These are phyloP conservation scores for Cottoperca gobio DNA, from an alignment of 2,797 vertebrate genomes.

Conservation along the genomic window DNA sequence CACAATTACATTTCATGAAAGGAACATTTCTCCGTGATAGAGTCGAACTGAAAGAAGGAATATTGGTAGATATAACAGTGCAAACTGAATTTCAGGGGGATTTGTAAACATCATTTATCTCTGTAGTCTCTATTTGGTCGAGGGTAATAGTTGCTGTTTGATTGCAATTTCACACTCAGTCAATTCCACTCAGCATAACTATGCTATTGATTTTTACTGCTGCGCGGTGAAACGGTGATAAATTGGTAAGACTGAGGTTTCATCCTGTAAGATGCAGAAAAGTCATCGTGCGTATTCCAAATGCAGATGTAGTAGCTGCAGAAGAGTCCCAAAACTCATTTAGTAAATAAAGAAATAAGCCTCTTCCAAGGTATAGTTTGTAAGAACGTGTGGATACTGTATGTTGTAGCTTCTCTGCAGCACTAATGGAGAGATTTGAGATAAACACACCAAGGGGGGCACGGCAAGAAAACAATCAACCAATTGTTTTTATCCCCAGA, in stretches of 20 bases:
- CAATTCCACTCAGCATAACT: conserved; percentile 76
- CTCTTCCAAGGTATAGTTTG: not conserved
- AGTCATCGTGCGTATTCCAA: conserved; percentile 27
- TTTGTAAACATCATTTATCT: conserved; percentile 79
- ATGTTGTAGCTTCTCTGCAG: conserved; percentile 1
- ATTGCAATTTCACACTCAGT: conserved; percentile 82
- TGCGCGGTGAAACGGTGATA: conserved; percentile 63
- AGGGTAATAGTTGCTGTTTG: conserved; percentile 76
- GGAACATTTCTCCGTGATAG: conserved; percentile 39
- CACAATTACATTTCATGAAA: conserved; percentile 56
- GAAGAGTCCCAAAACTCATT: not conserved
- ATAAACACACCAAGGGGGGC: conserved; percentile 17
- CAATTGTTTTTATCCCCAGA: conserved; percentile 26
- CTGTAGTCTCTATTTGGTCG: conserved; percentile 69
- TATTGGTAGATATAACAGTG: conserved; percentile 54
- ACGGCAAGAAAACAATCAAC: conserved; percentile 27
- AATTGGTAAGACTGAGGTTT: conserved; percentile 65
- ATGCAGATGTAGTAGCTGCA: conserved; percentile 1
- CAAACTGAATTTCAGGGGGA: conserved; percentile 66
- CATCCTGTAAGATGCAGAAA: conserved; percentile 37
- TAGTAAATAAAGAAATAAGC: not conserved
- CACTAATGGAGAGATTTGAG: conserved; percentile 3
- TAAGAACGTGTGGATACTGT: conserved; percentile 5
- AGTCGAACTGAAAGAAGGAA: conserved; percentile 58
- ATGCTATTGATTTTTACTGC: conserved; percentile 77